Evolutionary conservation across 2,113 vertebrate genomes (phyloP), one percentile per base, ranked within the genome.

Genomic region (Rousettus leschenaultii): DNA sequence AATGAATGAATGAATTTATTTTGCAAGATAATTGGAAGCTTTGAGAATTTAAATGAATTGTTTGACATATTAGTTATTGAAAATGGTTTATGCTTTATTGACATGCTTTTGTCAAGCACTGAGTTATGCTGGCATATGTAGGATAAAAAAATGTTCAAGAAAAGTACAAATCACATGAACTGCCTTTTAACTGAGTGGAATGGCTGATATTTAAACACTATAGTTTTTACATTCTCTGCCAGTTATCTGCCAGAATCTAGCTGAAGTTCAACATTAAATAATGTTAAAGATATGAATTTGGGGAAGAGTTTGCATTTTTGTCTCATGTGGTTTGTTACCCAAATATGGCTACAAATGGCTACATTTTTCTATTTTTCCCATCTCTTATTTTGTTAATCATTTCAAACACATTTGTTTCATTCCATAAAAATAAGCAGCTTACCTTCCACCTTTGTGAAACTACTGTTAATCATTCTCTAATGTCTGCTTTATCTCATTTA

Each of bases 401-500:
- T 98, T 97, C 96, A 98, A 98, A 98, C 97, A 97, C 92, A 98
- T 97, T 98, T 97, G 92, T 98, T 97, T 97, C 93, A 97, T 97
- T 97, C 77, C 97, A 95, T 92, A 98, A 96, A 97, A 98, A 98
- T 93, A 91, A 98, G 96, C 74, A 84, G 95, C 97, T 98, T 98
- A 98, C 95, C 89, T 97, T 98, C 97, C 74, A 98, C 94, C 97
- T 98, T 97, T 95, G 89, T 94, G 89, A 98, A 98, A 98, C 98
- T 98, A 88, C 82, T 97, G 97, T 97, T 98, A 98, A 98, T 98
- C 96, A 97, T 98, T 98, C 96, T 96, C 93, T 98, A 98, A 98
- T 98, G 97, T 97, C 97, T 98, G 96, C 95, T 95, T 98, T 97
- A 98, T 97, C 97, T 97, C 84, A 92, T 95, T 96, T 98, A 98